Conservation (phyloP, 1,140 invertebrate species). For the Zaprionus ornatus region DNA sequence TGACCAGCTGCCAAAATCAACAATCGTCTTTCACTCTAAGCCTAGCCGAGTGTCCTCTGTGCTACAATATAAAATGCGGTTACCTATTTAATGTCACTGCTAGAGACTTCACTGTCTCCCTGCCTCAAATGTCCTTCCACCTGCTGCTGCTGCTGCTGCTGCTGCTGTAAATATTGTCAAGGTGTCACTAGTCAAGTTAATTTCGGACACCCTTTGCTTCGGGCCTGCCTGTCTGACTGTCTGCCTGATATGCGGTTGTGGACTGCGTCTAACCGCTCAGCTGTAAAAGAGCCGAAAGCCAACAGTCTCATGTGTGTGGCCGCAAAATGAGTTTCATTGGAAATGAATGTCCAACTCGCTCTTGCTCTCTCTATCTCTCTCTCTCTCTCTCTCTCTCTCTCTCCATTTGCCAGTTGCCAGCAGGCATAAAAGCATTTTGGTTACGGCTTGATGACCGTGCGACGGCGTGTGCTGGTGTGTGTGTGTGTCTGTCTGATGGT, state of each 20-base stretch:
- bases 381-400: not conserved
- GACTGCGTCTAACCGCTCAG: slow-evolving; percentile 67
- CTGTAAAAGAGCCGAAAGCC: slow-evolving; percentile 76
- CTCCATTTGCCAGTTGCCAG: slow-evolving; percentile 13
- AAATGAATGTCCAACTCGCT: slow-evolving; percentile 58
- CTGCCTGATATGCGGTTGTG: slow-evolving; percentile 57
- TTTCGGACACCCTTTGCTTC: slow-evolving; percentile 48
- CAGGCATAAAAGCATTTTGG: slow-evolving; percentile 66
- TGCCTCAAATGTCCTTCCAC: not conserved
- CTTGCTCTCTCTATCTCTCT: not conserved
- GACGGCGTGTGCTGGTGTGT: slow-evolving; percentile 14
- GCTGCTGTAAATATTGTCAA: slow-evolving; percentile 71
- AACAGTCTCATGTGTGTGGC: slow-evolving; percentile 65
- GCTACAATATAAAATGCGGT: not conserved
- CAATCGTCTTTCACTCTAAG: slow-evolving; percentile 41
- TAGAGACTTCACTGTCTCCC: slow-evolving; percentile 18
- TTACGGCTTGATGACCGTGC: slow-evolving; percentile 52
- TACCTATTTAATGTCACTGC: slow-evolving; percentile 35
- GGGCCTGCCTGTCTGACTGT: not conserved
- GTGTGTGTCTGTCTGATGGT: slow-evolving; percentile 20
- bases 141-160: slow-evolving; percentile 12
- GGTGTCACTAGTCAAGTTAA: slow-evolving; percentile 80
- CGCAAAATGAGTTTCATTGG: slow-evolving; percentile 79
- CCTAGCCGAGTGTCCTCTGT: not conserved
- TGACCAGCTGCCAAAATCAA: slow-evolving; percentile 69